Conservation (phyloP, 2,888 invertebrate genomes). For the Parnassius orleans region DNA sequence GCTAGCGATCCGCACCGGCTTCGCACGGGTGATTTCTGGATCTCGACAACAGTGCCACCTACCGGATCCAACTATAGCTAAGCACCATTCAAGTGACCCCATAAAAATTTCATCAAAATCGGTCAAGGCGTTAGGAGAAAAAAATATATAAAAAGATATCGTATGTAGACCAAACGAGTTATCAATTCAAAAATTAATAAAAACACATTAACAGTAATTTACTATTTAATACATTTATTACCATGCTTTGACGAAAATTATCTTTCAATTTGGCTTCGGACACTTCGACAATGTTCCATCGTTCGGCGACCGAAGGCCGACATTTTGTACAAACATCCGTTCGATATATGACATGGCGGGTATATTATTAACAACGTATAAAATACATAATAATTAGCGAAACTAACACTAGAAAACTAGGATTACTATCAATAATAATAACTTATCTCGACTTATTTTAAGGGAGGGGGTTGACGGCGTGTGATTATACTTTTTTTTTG, state of each 20-base stretch:
- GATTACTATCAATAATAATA: constrained; percentile 7
- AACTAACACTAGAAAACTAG: constrained; percentile 3
- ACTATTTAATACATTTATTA: background rate
- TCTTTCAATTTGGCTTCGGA: background rate
- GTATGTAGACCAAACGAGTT: background rate
- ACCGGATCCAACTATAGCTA: background rate
- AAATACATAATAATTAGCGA: constrained; percentile 26
- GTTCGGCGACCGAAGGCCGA: background rate
- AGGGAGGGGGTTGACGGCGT: constrained; percentile 8
- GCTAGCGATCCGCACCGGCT: background rate
- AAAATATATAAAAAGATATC: background rate
- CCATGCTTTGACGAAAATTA: background rate
- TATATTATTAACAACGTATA: constrained; percentile 22
- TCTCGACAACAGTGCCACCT: background rate
- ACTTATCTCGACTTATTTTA: background rate
- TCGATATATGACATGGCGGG: constrained; percentile 13
- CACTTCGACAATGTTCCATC: background rate
- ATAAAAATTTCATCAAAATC: no score
- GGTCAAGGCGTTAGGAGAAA: no score
- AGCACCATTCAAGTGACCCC: no score
- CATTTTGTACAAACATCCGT: background rate
- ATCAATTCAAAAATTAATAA: no score
- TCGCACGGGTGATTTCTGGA: no score
- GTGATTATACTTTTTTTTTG: background rate
- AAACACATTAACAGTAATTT: background rate